Conservation (phyloP, 2,888 invertebrate genomes). For the Nymphalis c-album region DNA sequence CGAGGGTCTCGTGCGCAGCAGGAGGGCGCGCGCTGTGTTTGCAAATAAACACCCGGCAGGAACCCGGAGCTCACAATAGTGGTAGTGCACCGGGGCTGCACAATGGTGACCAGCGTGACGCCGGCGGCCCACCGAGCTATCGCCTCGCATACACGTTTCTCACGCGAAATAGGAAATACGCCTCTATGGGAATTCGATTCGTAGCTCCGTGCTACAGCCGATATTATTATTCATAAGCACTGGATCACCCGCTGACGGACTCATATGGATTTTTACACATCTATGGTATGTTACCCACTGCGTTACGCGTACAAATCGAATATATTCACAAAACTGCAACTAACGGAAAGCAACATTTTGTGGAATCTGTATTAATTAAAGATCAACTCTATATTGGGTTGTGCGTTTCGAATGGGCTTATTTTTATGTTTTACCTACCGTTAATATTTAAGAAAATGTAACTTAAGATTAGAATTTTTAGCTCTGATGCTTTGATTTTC, state of each 20-base stretch:
- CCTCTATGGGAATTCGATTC: constrained; percentile 48
- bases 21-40: constrained; percentile 71
- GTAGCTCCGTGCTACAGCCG: constrained; percentile 25
- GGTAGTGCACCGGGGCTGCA: constrained; percentile 47
- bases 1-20: constrained; percentile 49
- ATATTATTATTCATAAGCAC: constrained; percentile 31
- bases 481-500: neutral
- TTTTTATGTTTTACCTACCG: neutral
- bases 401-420: neutral
- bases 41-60: constrained; percentile 79
- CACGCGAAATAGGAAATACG: constrained; percentile 66
- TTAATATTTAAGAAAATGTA: too few relatives aligned
- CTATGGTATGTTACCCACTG: constrained; percentile 31
- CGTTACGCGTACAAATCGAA: constrained; percentile 27
- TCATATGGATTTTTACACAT: constrained; percentile 33
- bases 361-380: neutral
- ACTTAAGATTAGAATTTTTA: too few relatives aligned
- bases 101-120: constrained; percentile 68
- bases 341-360: neutral
- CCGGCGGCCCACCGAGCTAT: constrained; percentile 49
- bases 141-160: constrained; percentile 53
- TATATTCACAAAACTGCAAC: constrained; percentile 16
- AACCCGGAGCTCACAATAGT: constrained; percentile 51
- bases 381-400: neutral
- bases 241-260: constrained; percentile 33